Base-by-base conservation (phyloP, 2,888 invertebrate genomes). In the Adelognathus sp. region DNA sequence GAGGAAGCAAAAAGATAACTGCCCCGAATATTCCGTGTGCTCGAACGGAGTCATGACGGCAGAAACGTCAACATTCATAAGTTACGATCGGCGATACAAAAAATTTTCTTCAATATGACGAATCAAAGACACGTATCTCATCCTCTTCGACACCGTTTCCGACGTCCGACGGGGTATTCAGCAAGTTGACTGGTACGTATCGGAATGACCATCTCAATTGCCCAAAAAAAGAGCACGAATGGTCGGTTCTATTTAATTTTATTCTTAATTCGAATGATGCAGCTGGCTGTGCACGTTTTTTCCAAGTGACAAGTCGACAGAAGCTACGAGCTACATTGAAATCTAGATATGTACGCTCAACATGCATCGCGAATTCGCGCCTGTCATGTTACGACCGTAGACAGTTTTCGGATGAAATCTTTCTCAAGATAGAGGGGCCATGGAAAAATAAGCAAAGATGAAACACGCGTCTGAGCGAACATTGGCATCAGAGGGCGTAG, bases 401-500 rank as follows among this genome's bases (percentile, higher is more conserved):
- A 70, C 70, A 61, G 60, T 61, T 61, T 79, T 75, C 74, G 75
- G 60, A 46, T 75, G 71, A 71, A 79, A 74, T 64, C 74, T 60
- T 70, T 5, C n/a, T n/a, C 44, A 44, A 52, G 36, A 54, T 69
- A 29, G 33, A 72, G 11, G 18, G 33, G 18, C 7, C 5, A 33
- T 33, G 58, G 24, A 11, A 60, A 14, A 18, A 36, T 7, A 52
- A 24, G 29, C 14, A 39, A 39, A 66, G 33, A 66, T 46, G 39
- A 39, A 41, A 44, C 54, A 36, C 39, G 66, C 14, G 5, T 41
- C 3, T 4, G 14, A 14, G n/a, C 4, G 39, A 41, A 41, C 4
- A 0, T 14, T 5, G 39, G 36, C 36, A 9, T 36, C 36, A n/a
- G n/a, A 36, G 36, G 21, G 11, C 11, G 3, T 3, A 11, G 50